phyloP scores from a whole-genome alignment of 2,797 vertebrate species.

The Characodon lateralis region DNA sequence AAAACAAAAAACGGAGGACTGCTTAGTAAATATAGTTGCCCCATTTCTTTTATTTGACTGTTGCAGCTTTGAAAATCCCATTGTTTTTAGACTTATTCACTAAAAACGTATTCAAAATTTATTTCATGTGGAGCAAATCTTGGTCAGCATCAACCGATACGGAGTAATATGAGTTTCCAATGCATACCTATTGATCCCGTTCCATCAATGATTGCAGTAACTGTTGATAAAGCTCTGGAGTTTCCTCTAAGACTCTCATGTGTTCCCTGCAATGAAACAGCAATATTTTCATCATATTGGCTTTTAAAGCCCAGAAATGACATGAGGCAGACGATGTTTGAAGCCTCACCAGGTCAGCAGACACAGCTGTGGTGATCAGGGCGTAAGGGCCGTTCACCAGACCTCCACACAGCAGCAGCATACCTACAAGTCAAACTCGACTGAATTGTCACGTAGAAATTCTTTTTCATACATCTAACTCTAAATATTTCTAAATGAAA shows the following conservation, averaged over 20 bases:
- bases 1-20: no score
- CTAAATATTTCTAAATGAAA: not conserved
- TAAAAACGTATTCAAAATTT: not conserved
- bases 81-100: not conserved
- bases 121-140: not conserved
- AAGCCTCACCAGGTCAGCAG: conserved; percentile 92
- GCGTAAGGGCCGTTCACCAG: conserved; percentile 96
- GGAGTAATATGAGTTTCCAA: not conserved
- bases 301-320: not conserved
- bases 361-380: conserved; percentile 96
- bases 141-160: not conserved
- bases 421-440: conserved; percentile 70
- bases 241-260: conserved; percentile 93
- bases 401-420: conserved; percentile 91
- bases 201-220: conserved; percentile 96
- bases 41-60: no score
- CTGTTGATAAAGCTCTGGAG: conserved; percentile 91
- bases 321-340: not conserved
- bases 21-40: no score
- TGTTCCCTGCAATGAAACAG: conserved; percentile 85
- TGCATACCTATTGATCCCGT: conserved; percentile 90
- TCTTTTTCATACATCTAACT: not conserved
- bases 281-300: not conserved
- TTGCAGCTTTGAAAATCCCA: not conserved
- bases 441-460: not conserved